Base-by-base conservation (phyloP, 2,113 vertebrate species). In the Nematolebias whitei region DNA sequence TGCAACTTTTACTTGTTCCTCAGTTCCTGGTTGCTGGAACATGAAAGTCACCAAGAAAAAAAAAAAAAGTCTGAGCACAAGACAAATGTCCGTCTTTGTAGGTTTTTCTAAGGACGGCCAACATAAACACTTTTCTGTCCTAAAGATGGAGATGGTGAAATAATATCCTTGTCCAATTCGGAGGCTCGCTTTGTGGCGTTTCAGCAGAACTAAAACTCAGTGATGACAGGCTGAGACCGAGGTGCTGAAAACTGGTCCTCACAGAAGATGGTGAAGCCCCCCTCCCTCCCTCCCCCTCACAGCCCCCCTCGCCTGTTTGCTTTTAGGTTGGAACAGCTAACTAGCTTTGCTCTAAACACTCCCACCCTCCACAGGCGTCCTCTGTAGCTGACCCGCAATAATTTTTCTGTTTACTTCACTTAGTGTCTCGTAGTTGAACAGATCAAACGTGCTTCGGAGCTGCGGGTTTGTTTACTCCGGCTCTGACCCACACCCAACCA, bases 381-480 rank as follows among this genome's bases (percentile, higher is more conserved):
- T 63, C 55, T 79, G 80, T 68, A 80, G 70, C 82, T 80, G 84
- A 82, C 85, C 82, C 56, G 50, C 74, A 71, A 81, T 68, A 71
- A 79, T 85, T 84, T 88, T 82, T 81, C 75, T 89, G 85, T 86
- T 88, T 84, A 78, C 85, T 85, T 76, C 74, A 76, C 71, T 87
- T 86, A 75, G 84, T 82, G 79, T 87, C 79, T 85, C 59, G 15
- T 75, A 73, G 84, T 85, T 72, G 84, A 84, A 71, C 70, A 88
- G 85, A 92, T 92, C 89, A 92, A 92, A 92, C 64, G 44, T 48
- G 67, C 63, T 74, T 76, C 83, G 90, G 73, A 90, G 87, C 86
- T 84, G 80, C 74, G 78, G 76, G 84, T 89, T 89, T 92, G 89
- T 93, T 93, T 92, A 91, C 90, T 85, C 60, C 84, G 24, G 78